Evolutionary conservation across 2,113 vertebrate genomes (phyloP).

Genomic region (Paraplagusia blochii): DNA sequence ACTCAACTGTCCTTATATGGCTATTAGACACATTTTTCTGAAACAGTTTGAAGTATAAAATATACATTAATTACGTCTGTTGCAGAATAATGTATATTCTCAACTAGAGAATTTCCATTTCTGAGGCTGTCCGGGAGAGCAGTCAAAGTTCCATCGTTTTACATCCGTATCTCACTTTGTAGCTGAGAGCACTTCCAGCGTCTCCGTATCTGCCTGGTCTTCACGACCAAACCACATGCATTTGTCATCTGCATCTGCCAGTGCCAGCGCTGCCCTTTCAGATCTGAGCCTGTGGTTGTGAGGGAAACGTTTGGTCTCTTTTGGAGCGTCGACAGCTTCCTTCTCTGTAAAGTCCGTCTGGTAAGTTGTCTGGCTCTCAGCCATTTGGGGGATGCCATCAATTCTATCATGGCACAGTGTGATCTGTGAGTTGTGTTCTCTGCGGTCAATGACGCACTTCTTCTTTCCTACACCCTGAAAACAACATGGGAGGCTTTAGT

Average conservation of each 20-base stretch:
- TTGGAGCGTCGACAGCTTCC: not conserved
- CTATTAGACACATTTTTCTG: too few relatives aligned
- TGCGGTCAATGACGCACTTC: conserved; percentile 68
- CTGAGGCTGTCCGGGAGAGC: too few relatives aligned
- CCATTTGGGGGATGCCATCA: not conserved
- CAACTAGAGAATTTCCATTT: too few relatives aligned
- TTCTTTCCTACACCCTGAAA: conserved; percentile 79
- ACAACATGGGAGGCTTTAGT: not conserved
- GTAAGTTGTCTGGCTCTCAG: conserved; percentile 59
- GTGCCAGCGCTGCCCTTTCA: conserved; percentile 44
- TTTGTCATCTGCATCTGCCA: conserved; percentile 23
- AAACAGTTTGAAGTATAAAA: too few relatives aligned
- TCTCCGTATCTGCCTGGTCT: conserved; percentile 16
- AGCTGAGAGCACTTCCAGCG: conserved; percentile 41
- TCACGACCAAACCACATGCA: conserved; percentile 74
- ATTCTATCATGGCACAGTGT: conserved; percentile 64
- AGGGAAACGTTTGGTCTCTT: conserved; percentile 69
- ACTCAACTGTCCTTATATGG: too few relatives aligned
- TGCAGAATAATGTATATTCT: too few relatives aligned
- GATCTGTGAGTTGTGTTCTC: conserved; percentile 75
- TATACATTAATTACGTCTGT: too few relatives aligned
- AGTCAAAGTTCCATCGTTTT: too few relatives aligned
- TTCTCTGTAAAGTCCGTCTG: conserved; percentile 63
- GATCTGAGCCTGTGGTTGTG: conserved; percentile 66
- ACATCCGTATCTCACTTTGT: not conserved